Evolutionary conservation across 2,888 invertebrate species (phyloP), one percentile per base, ranked within the genome.

Genomic region (Stenotaenia linearis): DNA sequence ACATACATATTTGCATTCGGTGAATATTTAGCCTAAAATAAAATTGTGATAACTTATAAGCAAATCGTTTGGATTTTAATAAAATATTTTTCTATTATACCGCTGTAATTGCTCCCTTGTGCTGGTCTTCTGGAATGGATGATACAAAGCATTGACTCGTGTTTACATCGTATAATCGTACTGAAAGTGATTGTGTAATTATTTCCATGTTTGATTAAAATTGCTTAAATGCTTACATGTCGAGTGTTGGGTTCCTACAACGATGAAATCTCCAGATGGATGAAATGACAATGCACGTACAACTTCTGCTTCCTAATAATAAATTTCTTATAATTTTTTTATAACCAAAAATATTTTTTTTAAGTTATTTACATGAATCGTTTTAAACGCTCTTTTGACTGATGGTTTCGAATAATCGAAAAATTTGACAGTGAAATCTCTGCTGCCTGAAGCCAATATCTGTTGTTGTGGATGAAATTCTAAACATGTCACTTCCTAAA

Each of bases 351-450:
- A 56, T 7, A 21, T 56, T 56, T 18, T 23, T n/a, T 23, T 23
- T 81, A n/a, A n/a, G n/a, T n/a, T n/a, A n/a, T 88, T 87, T 84
- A 93, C 93, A 81, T 95, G 95, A 40, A 98, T 95, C 50, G 96
- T 97, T 84, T 96, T 95, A 85, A 93, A 97, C 0, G 98, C 98
- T 85, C 98, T 96, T 86, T 98, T 99, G 0, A 98, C 98, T 0
- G 98, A 97, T 0, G 98, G 96, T 86, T 99, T 98, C 45, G 98
- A 96, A 85, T 95, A 99, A 86, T 99, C 99, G 85, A 99, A 99
- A 74, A 99, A 90, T 85, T 98, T 97, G 78, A 99, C 92, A 15
- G 96, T 96, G 85, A 92, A 94, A 85, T 99, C 99, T 45, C 93
- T 90, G 7, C 97, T 96, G 0, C 98, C 99, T 0, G 98, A 98